Conservation (phyloP, 2,113 vertebrate genomes). For the Capreolus pygargus region DNA sequence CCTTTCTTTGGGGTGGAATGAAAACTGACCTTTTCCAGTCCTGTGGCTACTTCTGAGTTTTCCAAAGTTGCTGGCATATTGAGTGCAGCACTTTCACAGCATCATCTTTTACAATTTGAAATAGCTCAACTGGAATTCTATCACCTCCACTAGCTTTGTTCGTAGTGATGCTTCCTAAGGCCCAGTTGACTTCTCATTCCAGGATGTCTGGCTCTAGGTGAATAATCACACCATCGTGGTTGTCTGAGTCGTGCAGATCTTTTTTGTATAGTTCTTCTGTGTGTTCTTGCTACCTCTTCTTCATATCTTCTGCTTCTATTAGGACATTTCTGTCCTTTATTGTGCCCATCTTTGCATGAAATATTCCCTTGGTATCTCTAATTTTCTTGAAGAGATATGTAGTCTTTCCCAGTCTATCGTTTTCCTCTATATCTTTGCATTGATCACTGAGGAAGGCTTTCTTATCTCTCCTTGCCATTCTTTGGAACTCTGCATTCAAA, state of each 20-base stretch:
- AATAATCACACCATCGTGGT: neutral
- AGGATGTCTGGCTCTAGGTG: neutral
- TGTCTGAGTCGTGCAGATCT: neutral
- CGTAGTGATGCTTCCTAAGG: neutral
- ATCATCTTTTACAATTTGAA: neutral
- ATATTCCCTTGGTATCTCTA: neutral
- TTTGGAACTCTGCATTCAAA: neutral
- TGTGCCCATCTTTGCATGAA: neutral
- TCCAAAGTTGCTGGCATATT: neutral
- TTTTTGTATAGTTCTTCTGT: neutral
- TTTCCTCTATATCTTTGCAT: neutral
- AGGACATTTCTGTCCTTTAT: neutral
- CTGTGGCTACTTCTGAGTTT: neutral
- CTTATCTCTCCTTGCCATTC: neutral
- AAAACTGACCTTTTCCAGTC: neutral
- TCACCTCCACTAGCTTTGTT: neutral
- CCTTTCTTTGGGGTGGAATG: neutral
- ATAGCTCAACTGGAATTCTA: neutral
- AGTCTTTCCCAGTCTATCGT: neutral
- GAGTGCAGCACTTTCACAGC: neutral
- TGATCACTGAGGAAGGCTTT: neutral
- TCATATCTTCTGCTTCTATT: neutral
- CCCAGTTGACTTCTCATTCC: neutral
- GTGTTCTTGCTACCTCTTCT: neutral
- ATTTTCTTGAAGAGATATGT: neutral